A percentile compares a stretch with the other conserved stretches of the same genome.
These are phyloP conservation scores for Gallinago stenura DNA, from an alignment of 2,797 vertebrate species.

Conservation along the genomic window DNA sequence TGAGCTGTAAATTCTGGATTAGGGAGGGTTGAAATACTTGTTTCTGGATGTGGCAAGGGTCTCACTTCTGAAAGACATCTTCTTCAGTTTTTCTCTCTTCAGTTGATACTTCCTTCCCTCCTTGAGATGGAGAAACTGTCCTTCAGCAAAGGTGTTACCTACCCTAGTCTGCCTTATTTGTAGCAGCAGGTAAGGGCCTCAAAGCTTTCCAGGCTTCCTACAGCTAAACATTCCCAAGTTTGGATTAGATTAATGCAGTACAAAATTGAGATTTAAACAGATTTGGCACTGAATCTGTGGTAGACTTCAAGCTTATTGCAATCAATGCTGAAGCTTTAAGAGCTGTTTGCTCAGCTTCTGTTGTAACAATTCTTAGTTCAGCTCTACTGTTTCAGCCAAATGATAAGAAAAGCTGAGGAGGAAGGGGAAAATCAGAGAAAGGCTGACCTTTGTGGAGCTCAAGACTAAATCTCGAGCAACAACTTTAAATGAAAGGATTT, in stretches of 20 bases:
- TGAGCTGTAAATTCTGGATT: not conserved
- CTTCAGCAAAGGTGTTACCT: not conserved
- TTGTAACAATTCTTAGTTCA: not conserved
- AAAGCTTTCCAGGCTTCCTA: not conserved
- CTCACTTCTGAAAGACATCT: accelerated
- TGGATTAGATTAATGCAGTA: not conserved
- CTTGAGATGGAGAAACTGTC: not conserved
- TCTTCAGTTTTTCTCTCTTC: not conserved
- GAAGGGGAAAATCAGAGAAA: not conserved
- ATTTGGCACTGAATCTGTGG: not conserved
- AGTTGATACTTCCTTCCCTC: not conserved
- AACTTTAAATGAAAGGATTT: not conserved
- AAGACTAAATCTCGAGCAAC: not conserved
- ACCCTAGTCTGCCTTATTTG: not conserved
- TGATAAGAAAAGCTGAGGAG: not conserved
- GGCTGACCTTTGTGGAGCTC: not conserved
- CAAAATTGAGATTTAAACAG: not conserved
- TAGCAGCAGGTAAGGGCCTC: not conserved
- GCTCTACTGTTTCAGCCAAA: not conserved
- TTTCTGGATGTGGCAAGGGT: not conserved
- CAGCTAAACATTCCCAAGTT: not conserved
- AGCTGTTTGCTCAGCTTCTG: not conserved
- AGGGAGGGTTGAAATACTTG: not conserved
- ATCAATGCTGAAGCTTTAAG: not conserved
- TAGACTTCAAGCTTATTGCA: not conserved